Evolutionary conservation across 2,797 vertebrate species (phyloP).

Genomic region (Mycteria americana): DNA sequence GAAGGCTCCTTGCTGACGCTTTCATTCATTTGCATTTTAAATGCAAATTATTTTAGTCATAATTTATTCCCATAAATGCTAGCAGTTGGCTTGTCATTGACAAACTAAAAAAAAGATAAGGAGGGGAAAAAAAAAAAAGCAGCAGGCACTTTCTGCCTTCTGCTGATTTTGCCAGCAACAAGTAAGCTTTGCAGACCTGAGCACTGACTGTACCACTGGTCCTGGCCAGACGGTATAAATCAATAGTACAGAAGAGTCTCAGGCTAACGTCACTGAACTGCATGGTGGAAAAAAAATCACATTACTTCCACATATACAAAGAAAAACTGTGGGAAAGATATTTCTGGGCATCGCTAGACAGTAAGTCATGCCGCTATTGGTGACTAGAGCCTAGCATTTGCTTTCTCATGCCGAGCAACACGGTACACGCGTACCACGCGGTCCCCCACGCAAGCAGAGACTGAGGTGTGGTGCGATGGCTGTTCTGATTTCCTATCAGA

Average conservation of each 20-base stretch:
- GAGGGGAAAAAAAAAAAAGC: background rate
- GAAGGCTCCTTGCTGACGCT: constrained; percentile 41
- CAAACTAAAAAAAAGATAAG: constrained; percentile 32
- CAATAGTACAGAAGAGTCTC: background rate
- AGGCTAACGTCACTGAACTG: background rate
- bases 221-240: background rate
- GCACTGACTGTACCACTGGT: background rate
- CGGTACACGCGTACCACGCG: rapidly evolving
- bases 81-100: constrained; percentile 38
- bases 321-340: background rate
- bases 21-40: constrained; percentile 58
- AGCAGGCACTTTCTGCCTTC: background rate
- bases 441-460: background rate
- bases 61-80: constrained; percentile 49
- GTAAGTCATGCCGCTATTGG: background rate
- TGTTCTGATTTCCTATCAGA: background rate
- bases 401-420: background rate
- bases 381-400: background rate
- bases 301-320: background rate
- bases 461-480: background rate
- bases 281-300: background rate
- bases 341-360: background rate
- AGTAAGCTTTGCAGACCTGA: background rate
- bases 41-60: constrained; percentile 59
- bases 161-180: background rate